These are phyloP conservation scores for Pelmatolapia mariae DNA, from an alignment of 2,113 vertebrate species.

Conservation along the genomic window DNA sequence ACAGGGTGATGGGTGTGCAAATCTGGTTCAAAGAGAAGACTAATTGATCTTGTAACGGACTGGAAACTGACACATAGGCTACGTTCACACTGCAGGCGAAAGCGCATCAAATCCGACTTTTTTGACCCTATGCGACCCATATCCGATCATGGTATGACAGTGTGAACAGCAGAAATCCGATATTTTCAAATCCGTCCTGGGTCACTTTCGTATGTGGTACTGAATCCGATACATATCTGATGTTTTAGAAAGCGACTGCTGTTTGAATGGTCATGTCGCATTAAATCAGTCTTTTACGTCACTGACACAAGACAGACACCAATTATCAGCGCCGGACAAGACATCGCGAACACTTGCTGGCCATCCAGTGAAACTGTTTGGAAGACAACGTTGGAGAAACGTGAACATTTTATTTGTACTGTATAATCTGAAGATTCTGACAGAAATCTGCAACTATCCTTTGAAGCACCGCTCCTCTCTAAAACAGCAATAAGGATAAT, in stretches of 20 bases:
- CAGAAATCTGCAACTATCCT: not conserved
- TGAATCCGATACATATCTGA: no score
- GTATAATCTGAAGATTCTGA: not conserved
- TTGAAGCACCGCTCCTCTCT: not conserved
- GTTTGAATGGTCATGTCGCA: no score
- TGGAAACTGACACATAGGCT: not conserved
- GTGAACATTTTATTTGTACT: not conserved
- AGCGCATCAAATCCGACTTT: not conserved
- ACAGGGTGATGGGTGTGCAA: not conserved
- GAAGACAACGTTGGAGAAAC: not conserved
- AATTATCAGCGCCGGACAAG: no score
- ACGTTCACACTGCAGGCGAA: not conserved
- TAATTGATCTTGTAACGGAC: not conserved
- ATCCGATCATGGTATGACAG: accelerated
- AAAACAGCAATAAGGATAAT: accelerated
- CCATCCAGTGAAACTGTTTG: accelerated
- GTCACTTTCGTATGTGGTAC: no score
- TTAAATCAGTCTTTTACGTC: no score
- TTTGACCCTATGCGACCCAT: not conserved
- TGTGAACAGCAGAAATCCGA: no score
- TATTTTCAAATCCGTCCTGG: no score
- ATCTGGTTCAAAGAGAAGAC: not conserved
- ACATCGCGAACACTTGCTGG: accelerated
- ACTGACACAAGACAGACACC: no score
- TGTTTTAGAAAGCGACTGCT: no score